Evolutionary conservation across 2,888 invertebrate species (phyloP).

Genomic region (Macrosoma leucophasiata): DNA sequence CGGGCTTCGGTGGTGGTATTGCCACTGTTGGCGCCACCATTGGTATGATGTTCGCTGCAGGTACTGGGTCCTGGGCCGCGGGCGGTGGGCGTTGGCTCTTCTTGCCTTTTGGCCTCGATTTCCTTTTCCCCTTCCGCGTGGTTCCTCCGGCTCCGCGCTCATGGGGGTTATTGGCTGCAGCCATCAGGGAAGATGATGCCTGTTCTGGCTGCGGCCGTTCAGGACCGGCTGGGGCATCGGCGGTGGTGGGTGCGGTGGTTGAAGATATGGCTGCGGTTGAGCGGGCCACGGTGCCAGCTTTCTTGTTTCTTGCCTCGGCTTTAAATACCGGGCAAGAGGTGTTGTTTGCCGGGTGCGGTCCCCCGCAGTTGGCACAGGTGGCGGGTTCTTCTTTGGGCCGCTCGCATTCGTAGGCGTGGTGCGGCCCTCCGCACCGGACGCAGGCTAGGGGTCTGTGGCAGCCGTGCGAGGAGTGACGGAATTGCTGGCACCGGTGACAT

Average conservation of each 20-base stretch:
- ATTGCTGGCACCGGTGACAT: slow-evolving; percentile 24
- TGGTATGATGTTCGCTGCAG: background rate
- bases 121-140: background rate
- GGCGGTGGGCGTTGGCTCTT: background rate
- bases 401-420: slow-evolving; percentile 1
- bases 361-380: slow-evolving; percentile 2
- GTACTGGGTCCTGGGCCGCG: background rate
- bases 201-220: no score
- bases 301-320: slow-evolving; percentile 4
- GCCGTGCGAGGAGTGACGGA: slow-evolving; percentile 11
- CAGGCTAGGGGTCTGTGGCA: slow-evolving; percentile 9
- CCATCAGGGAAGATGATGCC: no score
- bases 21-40: background rate
- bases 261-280: no score
- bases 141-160: no score
- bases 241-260: no score
- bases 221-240: no score
- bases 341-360: background rate
- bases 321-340: background rate
- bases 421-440: background rate
- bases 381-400: background rate
- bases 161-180: background rate
- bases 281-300: no score
- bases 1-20: background rate
- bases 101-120: background rate